phyloP scores from a whole-genome alignment of 1,140 invertebrate genomes.

The Uloborus diversus region DNA sequence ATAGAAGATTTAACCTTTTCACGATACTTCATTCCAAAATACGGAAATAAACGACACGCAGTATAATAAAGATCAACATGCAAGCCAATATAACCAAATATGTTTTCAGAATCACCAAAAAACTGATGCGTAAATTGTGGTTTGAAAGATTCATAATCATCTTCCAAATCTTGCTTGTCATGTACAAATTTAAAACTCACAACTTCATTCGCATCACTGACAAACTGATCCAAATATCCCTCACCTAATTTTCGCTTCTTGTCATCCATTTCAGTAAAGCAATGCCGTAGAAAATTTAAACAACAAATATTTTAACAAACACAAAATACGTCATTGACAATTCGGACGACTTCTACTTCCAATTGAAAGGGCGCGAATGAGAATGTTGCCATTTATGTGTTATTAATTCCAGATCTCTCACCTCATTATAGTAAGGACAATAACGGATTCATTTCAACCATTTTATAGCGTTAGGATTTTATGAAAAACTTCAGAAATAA shows the following conservation, averaged over 20 bases:
- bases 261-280: conserved; percentile 7
- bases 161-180: conserved; percentile 74
- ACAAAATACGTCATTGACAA: not conserved
- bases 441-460: too few species aligned
- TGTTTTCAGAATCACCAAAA: conserved; percentile 90
- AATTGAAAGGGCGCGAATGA: conserved; percentile 9
- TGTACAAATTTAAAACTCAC: conserved; percentile 68
- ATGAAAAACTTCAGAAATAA: too few species aligned
- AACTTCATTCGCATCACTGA: conserved; percentile 57
- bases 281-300: not conserved
- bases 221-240: conserved; percentile 33
- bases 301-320: not conserved
- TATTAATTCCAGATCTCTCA: too few species aligned
- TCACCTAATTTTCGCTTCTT: conserved; percentile 20
- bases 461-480: too few species aligned
- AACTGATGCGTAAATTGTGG: conserved; percentile 94
- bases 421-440: too few species aligned
- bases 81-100: conserved; percentile 91
- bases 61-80: conserved; percentile 82
- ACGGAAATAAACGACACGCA: conserved; percentile 81
- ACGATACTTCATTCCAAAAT: conserved; percentile 73
- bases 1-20: conserved; percentile 71
- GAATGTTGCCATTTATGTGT: not conserved
- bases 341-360: not conserved
- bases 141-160: conserved; percentile 76